phyloP scores from a whole-genome alignment of 1,140 invertebrate genomes.

The Drosophila littoralis region DNA sequence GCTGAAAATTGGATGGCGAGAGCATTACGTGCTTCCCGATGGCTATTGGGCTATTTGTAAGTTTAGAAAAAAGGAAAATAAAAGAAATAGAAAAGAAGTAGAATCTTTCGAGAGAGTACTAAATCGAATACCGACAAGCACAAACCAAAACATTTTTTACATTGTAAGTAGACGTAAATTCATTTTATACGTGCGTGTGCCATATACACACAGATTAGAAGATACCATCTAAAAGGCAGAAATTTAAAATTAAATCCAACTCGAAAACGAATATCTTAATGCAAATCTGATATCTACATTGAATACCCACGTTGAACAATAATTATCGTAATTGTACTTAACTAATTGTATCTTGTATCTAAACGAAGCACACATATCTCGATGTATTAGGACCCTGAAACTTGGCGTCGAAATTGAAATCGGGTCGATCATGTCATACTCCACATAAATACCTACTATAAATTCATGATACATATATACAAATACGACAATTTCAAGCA shows the following conservation, averaged over 20 bases:
- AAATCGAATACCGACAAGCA: constrained; percentile 51
- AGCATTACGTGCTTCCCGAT: constrained; percentile 65
- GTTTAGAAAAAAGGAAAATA: constrained; percentile 37
- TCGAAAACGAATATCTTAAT: constrained; percentile 34
- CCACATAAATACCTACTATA: constrained; percentile 35
- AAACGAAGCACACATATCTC: constrained; percentile 79
- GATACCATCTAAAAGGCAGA: constrained; percentile 52
- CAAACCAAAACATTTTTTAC: constrained; percentile 78
- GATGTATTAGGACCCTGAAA: constrained; percentile 45
- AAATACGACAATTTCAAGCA: constrained; percentile 44
- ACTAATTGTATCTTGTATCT: constrained; percentile 80
- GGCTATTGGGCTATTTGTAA: constrained; percentile 61
- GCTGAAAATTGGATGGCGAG: constrained; percentile 14
- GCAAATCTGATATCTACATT: constrained; percentile 54
- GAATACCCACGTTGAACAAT: constrained; percentile 77
- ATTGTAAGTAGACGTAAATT: constrained; percentile 77
- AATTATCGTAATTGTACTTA: constrained; percentile 80
- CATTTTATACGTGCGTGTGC: constrained; percentile 68
- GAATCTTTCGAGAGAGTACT: constrained; percentile 27
- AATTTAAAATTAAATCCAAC: constrained; percentile 42
- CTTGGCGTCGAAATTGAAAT: constrained; percentile 34
- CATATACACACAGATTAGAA: constrained; percentile 21
- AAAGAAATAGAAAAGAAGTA: constrained; percentile 22
- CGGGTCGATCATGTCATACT: constrained; percentile 49
- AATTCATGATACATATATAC: constrained; percentile 24